A percentile compares a stretch with the other conserved stretches of the same genome.
These are phyloP conservation scores for Antrozous pallidus DNA, from an alignment of 2,797 vertebrate species.

Conservation along the genomic window DNA sequence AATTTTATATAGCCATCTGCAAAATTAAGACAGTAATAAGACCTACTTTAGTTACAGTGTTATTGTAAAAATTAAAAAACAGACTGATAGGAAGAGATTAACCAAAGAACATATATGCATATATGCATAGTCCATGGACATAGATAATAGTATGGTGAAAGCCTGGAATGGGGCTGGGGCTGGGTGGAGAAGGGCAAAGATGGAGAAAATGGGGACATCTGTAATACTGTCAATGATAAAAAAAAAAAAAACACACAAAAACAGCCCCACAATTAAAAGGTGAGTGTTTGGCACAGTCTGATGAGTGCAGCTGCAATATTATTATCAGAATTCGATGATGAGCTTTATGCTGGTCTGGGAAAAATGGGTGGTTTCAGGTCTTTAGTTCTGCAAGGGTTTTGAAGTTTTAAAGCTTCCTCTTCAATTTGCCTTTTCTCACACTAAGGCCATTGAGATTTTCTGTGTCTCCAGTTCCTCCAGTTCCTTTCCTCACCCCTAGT, in stretches of 20 bases:
- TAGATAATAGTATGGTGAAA: no score
- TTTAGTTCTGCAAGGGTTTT: background rate
- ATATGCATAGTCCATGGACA: no score
- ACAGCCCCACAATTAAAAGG: background rate
- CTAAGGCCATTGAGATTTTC: background rate
- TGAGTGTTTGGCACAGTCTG: background rate
- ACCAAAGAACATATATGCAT: no score
- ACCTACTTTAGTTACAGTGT: background rate
- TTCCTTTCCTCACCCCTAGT: background rate
- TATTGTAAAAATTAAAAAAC: background rate
- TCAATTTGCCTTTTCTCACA: background rate
- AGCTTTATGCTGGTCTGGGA: background rate
- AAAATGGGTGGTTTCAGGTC: fast-evolving
- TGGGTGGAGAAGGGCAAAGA: no score
- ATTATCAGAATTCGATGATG: background rate
- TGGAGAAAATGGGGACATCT: no score
- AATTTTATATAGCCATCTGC: no score
- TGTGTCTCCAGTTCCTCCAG: background rate
- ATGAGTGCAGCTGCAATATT: background rate
- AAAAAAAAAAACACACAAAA: no score
- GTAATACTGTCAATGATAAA: no score
- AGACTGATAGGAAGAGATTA: no score
- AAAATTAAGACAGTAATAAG: background rate
- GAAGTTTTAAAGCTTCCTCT: background rate
- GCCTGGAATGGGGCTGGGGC: no score